Base-by-base conservation (phyloP, 2,888 invertebrate genomes). In the Heteromurus nitidus region DNA sequence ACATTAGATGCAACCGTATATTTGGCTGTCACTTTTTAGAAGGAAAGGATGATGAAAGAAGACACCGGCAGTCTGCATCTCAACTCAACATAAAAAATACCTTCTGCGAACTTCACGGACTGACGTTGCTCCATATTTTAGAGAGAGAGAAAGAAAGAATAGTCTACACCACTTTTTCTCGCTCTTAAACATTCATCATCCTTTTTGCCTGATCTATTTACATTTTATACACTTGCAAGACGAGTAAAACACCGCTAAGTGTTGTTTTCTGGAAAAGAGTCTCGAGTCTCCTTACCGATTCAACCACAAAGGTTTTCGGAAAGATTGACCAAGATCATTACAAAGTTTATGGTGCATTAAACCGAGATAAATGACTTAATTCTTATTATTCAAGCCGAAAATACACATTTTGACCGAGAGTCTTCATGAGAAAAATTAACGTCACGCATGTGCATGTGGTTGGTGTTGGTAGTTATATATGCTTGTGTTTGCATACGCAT, bases 301-400 rank as follows among this genome's bases (percentile, higher is more conserved):
- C 31, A 26, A 60, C 67, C 31, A 44, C 65, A 58, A 75, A 75
- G n/a, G 44, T 42, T 60, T 58, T 75, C 67, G 67, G 62, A 47
- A n/a, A 36, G 60, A 28, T 73, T 75, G 75, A 65, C 75, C 75
- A 68, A 76, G 58, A 70, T 82, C 82, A 82, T 82, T 82, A 82
- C 68, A 47, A 18, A 72, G 65, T 82, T 82, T 82, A 82, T 82
- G 82, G 70, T 82, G 79, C 82, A 82, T 79, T 82, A 79, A 82
- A 82, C 68, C 76, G 69, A 76, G 62, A 69, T 76, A 76, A 76
- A 76, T 69, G 69, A 76, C 76, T 76, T 76, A 69, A 60, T 76
- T 76, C 62, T 44, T 68, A 67, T 69, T 53, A 60, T 44, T 75
- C 44, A 47, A 47, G 76, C 67, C 47, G 67, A 68, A 76, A 76